Base-by-base conservation (phyloP, 2,797 vertebrate genomes). In the Thunnus albacares region DNA sequence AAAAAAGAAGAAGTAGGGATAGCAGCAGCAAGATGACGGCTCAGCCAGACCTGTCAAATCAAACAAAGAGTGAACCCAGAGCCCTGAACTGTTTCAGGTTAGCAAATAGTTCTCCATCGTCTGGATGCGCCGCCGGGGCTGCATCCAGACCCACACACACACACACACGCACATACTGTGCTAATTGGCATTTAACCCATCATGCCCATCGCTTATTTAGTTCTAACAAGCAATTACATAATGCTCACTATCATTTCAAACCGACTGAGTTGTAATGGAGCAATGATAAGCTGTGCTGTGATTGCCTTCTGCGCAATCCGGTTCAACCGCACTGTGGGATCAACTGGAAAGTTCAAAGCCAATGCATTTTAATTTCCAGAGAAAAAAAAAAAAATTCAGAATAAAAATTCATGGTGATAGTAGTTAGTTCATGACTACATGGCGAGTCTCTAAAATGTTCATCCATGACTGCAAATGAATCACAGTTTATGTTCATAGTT, bases 181-280 rank as follows among this genome's bases (percentile, higher is more conserved):
- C 71, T 87, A 89, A 91, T 86, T 88, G 86, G 59, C 73, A 67
- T 90, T 88, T 90, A 83, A 91, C 84, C 88, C 86, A 49, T 76
- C 63, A 7, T 12, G 71, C 66, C 65, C 30, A 6, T n/a, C 68
- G 81, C 77, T 13, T 79, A 68, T 85, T 87, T 74, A 59, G 18
- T 38, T 81, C 81, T 80, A 86, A 85, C 82, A 65, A 64, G 84
- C 87, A 86, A 89, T 90, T 84, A 86, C 86, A 87, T 77, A 58
- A 84, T 43, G 71, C 33, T 71, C 53, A 35, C 59, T n/a, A 83
- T 80, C 79, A 79, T 72, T 69, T 79, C 55, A 66, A 85, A 89
- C 58, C 83, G 45, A 68, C 41, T 3, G 71, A 73, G 72, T 47
- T 52, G 77, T 70, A 82, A 80, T 75, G 80, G 33, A 76, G 76